Conservation (phyloP, 2,888 invertebrate species). For the Drosophila meridionalis region DNA sequence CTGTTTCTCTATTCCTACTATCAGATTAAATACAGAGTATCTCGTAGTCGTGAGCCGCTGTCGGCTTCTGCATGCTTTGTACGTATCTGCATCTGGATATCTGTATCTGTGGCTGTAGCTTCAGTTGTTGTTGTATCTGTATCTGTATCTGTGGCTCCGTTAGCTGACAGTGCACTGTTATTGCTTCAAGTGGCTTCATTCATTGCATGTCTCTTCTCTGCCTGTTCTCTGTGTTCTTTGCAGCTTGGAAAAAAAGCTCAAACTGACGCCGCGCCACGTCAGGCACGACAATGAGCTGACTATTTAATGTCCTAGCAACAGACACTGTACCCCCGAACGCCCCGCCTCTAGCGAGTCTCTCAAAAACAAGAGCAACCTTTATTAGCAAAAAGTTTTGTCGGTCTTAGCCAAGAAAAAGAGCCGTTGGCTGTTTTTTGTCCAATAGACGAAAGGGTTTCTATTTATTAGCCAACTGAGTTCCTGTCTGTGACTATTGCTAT, state of each 20-base stretch:
- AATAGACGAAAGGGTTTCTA: conserved; percentile 71
- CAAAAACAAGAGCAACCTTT: conserved; percentile 75
- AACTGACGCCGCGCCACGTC: conserved; percentile 68
- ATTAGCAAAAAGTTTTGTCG: conserved; percentile 69
- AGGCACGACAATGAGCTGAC: conserved; percentile 75
- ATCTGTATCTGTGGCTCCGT: conserved; percentile 42
- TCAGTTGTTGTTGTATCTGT: conserved; percentile 6
- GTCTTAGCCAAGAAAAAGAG: conserved; percentile 61
- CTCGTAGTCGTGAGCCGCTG: conserved; percentile 4
- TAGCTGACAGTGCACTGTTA: conserved; percentile 63
- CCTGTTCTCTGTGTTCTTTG: conserved; percentile 25
- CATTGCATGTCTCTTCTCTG: conserved; percentile 48
- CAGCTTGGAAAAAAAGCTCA: conserved; percentile 50
- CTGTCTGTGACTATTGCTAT: conserved; percentile 17
- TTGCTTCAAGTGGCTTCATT: conserved; percentile 78
- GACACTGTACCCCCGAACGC: background rate
- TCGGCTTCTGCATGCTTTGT: background rate
- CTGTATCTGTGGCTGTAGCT: conserved; percentile 18
- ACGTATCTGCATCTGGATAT: conserved; percentile 19
- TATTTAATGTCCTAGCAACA: conserved; percentile 69
- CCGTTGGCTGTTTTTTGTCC: conserved; percentile 62
- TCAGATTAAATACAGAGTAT: conserved; percentile 6
- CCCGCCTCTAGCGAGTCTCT: conserved; percentile 25
- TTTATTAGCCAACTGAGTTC: conserved; percentile 65
- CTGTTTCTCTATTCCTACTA: background rate